phyloP scores from a whole-genome alignment of 1,140 invertebrate species.

The Drosophila novamexicana region DNA sequence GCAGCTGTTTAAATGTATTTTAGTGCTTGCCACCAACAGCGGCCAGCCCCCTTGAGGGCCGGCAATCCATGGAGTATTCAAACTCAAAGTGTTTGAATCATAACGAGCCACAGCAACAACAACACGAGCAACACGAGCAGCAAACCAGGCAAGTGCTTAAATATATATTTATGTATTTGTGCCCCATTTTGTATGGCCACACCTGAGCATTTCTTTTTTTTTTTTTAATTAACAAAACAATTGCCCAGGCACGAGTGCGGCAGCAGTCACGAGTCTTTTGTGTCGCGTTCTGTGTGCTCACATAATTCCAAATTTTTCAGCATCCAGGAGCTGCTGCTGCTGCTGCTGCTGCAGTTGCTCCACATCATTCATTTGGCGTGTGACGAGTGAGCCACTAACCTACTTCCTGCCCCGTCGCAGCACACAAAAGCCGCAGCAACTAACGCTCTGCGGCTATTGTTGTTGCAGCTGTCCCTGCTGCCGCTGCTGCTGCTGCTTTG shows the following conservation, averaged over 20 bases:
- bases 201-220: conserved; percentile 51
- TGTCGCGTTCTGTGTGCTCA: conserved; percentile 19
- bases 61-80: conserved; percentile 84
- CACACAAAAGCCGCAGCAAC: conserved; percentile 65
- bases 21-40: conserved; percentile 69
- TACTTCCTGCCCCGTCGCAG: conserved; percentile 59
- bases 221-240: conserved; percentile 79
- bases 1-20: conserved; percentile 84
- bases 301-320: conserved; percentile 49
- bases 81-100: conserved; percentile 79
- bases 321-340: conserved; percentile 49
- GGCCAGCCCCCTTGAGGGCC: conserved; percentile 84
- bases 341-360: conserved; percentile 68
- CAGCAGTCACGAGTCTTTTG: conserved; percentile 22
- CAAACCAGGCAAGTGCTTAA: conserved; percentile 69
- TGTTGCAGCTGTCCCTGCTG: conserved; percentile 25
- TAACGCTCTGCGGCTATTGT: conserved; percentile 24
- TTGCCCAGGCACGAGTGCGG: conserved; percentile 44
- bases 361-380: conserved; percentile 70
- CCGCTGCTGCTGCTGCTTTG: not conserved
- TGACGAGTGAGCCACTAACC: conserved; percentile 81
- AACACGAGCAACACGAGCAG: conserved; percentile 39
- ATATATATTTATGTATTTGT: conserved; percentile 35
- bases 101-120: conserved; percentile 38
- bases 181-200: conserved; percentile 70